Evolutionary conservation across 2,888 invertebrate genomes (phyloP), one percentile per base, ranked within the genome.

Genomic region (Polyploca ridens): DNA sequence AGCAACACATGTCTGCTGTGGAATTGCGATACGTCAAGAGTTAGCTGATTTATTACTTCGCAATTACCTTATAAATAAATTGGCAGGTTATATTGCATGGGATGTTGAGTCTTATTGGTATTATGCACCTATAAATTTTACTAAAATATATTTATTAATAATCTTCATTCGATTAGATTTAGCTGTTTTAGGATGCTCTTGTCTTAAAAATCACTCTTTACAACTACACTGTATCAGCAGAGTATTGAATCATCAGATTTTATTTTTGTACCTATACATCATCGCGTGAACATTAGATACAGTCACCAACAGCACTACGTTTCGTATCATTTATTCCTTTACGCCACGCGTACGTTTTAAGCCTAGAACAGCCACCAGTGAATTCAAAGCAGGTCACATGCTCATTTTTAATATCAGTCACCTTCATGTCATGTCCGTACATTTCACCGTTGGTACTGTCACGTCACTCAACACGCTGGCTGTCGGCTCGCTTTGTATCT

Each of bases 401-500:
- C 54, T 16, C 2, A 19, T 54, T 35, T 33, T 33, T 58, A 58
- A 33, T 14, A n/a, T 58, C 58, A 41, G 27, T 41, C 54, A 61
- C 44, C 27, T 61, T 5, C 5, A 10, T 41, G 60, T 41, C 41
- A 60, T 19, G 59, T 60, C 41, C 19, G 14, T 54, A 3, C 5
- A 33, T 16, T 8, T 41, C 60, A 60, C 10, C 3, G 59, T 33
- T 27, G 41, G 10, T 19, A 19, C 8, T 13, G 16, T 61, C 41
- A 27, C 27, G 61, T 41, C 61, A 54, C 10, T 54, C 54, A 10
- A 46, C 46, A 46, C n/a, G 46, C n/a, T 54, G 1, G 54, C 10
- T 41, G 61, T 61, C 61, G 41, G 41, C 61, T 27, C 19, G 61
- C 61, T 61, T 61, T 61, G 61, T 61, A 27, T 44, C 61, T 54